Conservation (phyloP, 2,797 vertebrate genomes). For the Kryptopterus vitreolus region DNA sequence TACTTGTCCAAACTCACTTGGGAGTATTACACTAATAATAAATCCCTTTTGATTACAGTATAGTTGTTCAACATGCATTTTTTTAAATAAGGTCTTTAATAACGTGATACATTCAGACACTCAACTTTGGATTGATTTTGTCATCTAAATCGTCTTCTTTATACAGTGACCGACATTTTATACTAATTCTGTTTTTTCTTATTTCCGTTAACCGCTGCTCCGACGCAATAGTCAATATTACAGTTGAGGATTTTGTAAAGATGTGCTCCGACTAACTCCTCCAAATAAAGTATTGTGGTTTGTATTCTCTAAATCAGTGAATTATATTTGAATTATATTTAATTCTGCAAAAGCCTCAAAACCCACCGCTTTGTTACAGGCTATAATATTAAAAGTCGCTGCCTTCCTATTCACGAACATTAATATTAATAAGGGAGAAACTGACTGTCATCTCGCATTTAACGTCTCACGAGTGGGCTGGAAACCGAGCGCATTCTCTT, state of each 20-base stretch:
- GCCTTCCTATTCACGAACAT: conserved; percentile 44
- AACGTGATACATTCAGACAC: not conserved
- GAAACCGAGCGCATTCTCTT: conserved; percentile 27
- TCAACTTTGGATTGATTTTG: not conserved
- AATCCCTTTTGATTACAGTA: not conserved
- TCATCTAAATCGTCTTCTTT: no score
- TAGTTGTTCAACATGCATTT: conserved; percentile 3
- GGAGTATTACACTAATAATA: conserved; percentile 7
- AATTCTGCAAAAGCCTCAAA: not conserved
- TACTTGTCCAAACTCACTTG: conserved; percentile 28
- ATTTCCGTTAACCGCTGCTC: not conserved
- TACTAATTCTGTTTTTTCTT: not conserved
- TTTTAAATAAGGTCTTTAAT: not conserved
- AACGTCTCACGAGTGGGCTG: conserved; percentile 42
- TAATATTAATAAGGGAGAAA: conserved; percentile 6
- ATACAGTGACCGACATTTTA: not conserved
- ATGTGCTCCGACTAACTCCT: conserved; percentile 37
- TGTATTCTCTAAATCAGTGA: conserved; percentile 37
- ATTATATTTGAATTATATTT: not conserved
- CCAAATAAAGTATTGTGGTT: conserved; percentile 53
- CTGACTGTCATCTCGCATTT: conserved; percentile 16
- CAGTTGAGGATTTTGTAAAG: conserved; percentile 32
- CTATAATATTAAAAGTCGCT: conserved; percentile 31
- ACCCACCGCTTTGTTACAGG: not conserved
- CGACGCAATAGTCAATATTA: conserved; percentile 9